A percentile compares a stretch with the other conserved stretches of the same genome.
phyloP scores from a whole-genome alignment of 2,888 invertebrate species.

The Apamea epomidion region DNA sequence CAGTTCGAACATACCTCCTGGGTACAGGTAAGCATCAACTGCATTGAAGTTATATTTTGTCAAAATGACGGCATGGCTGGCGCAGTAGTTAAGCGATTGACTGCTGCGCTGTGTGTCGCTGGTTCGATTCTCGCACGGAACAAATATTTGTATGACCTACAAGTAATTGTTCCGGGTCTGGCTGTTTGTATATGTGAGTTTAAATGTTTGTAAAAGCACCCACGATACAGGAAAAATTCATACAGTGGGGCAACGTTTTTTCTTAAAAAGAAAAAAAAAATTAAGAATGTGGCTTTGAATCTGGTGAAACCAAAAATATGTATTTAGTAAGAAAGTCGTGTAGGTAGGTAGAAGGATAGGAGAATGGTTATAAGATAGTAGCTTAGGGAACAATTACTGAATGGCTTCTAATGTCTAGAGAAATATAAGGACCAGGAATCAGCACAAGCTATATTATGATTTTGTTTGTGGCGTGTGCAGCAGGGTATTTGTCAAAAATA shows the following conservation, averaged over 20 bases:
- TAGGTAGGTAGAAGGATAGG: background rate
- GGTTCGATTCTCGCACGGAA: no score
- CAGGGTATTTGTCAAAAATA: no score
- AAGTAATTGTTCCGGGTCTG: no score
- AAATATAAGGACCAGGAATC: background rate
- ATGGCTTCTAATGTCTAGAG: background rate
- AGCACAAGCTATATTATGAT: background rate
- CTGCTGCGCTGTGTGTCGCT: no score
- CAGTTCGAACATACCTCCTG: slow-evolving; percentile 83
- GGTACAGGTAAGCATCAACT: slow-evolving; percentile 82
- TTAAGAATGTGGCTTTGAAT: background rate
- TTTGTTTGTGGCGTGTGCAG: no score
- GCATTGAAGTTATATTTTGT: background rate
- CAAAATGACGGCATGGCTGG: no score
- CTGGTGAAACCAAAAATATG: background rate
- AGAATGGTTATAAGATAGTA: background rate
- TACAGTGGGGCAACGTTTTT: no score
- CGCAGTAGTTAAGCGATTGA: no score
- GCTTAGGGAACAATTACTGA: background rate
- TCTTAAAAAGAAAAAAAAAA: background rate
- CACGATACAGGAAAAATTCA: no score
- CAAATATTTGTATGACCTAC: no score
- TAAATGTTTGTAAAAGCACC: no score
- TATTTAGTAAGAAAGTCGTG: background rate
- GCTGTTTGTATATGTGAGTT: no score